Evolutionary conservation across 1,140 invertebrate species (phyloP), one percentile per base, ranked within the genome.

Genomic region (Ceratoteleas bidentatus): DNA sequence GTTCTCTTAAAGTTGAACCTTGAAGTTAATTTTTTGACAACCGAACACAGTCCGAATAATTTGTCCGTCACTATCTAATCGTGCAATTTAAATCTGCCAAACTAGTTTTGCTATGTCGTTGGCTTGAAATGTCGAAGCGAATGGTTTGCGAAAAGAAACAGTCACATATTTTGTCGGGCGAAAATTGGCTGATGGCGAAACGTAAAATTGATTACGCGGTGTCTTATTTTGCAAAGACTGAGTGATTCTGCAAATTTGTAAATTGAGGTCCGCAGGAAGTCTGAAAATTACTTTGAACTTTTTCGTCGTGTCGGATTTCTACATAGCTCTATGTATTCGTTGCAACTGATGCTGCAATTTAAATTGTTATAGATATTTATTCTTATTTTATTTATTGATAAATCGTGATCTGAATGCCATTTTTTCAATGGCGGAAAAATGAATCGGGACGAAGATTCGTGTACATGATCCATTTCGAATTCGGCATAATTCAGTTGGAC

Each of bases 161-260:
- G 77, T 34, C 40, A 34, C 11, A 15, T 50, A 49, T 50, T 74
- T 61, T 68, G 15, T 58, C 11, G 38, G 70, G 10, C 61, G 64
- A 64, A 16, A 11, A 73, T 68, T 80, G 68, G 64, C 69, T 68
- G 52, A 68, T 62, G n/a, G n/a, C n/a, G 49, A 73, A 66, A 64
- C 32, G 11, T 15, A 57, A 43, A 60, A n/a, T 58, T 70, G 3
- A 52, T 45, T 54, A 32, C 34, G 49, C 45, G 47, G 10, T 24
- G 49, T 53, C 7, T 52, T 70, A 60, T 43, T 61, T 70, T 52
- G 53, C 60, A 9, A 50, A 61, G n/a, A 45, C 34, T 64, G 62
- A 54, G 56, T 54, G 68, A 72, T 66, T 72, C 40, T 50, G 8
- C 32, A 62, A 68, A 69, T 54, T 62, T 66, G 52, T 62, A 52